A percentile compares a stretch with the other conserved stretches of the same genome.
Evolutionary conservation across 2,888 invertebrate species (phyloP).

Genomic region (Teleiodes luculella): DNA sequence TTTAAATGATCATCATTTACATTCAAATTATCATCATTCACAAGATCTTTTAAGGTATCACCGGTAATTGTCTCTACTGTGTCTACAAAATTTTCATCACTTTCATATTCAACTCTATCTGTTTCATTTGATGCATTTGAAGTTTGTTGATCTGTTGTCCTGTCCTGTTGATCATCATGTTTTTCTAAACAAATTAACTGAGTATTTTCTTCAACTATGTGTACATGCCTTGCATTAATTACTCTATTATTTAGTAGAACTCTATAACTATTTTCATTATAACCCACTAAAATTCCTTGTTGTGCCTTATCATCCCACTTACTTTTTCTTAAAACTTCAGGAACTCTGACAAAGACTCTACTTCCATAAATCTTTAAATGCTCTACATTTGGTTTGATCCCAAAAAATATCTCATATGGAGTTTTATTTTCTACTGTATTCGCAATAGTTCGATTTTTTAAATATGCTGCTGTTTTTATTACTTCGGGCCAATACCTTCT

Average conservation of each 20-base stretch:
- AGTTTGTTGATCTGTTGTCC: too few species aligned
- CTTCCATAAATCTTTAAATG: constrained; percentile 33
- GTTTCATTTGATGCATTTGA: too few species aligned
- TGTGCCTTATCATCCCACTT: constrained; percentile 34
- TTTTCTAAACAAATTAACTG: too few species aligned
- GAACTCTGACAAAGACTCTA: constrained; percentile 32
- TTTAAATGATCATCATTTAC: too few species aligned
- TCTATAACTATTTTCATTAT: constrained; percentile 32
- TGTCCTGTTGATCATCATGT: too few species aligned
- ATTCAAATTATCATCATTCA: too few species aligned
- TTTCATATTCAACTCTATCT: too few species aligned
- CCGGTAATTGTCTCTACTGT: too few species aligned
- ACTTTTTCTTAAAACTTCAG: constrained; percentile 29
- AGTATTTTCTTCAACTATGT: constrained; percentile 29
- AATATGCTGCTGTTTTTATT: constrained; percentile 32
- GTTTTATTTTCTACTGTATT: constrained; percentile 32
- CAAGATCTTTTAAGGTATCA: too few species aligned
- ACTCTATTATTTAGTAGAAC: constrained; percentile 30
- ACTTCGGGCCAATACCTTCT: constrained; percentile 30
- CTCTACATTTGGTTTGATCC: constrained; percentile 26
- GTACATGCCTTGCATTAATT: constrained; percentile 29
- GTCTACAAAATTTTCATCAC: too few species aligned
- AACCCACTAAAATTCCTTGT: constrained; percentile 31
- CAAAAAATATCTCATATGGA: constrained; percentile 32
- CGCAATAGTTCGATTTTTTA: constrained; percentile 32